Evolutionary conservation across 1,140 invertebrate genomes (phyloP), one percentile per base, ranked within the genome.

Genomic region (Drosophila quadrilineata): DNA sequence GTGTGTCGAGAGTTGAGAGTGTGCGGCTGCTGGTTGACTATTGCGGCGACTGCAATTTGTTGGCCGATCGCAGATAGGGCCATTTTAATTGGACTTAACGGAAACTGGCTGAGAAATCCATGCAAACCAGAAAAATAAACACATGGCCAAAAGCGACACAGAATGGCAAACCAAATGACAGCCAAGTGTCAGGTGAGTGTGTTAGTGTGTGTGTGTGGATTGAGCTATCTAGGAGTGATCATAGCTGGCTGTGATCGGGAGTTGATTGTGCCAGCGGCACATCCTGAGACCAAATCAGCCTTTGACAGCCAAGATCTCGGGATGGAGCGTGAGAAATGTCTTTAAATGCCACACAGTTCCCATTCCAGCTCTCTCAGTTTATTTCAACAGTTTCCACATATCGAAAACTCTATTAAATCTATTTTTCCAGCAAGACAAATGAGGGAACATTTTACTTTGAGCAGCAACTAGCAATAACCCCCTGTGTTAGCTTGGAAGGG

Each of bases 51-150:
- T 45, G 40, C 56, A 71, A 68, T 68, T 68, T 62, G 53, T 68
- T 70, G 58, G 50, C 28, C 56, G 77, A 84, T 82, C 69, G 69
- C 36, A 82, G 77, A 82, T 82, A 82, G 77, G 72, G 65, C 59
- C 52, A 52, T 53, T 76, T 82, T 82, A 82, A 82, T 82, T 82
- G 77, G 76, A 82, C 69, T 66, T 76, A 70, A 84, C 69, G 77
- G 79, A 82, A 82, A 82, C 73, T 76, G 62, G 64, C 49, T 28
- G 46, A 62, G 52, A 66, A 58, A 71, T 67, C 69, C 73, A 69
- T 75, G 62, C 71, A 80, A 71, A 52, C 40, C 48, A 62, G 24
- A 50, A 54, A 36, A 66, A 43, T 45, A 46, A 66, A 57, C 40
- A 53, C 45, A n/a, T n/a, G n/a, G n/a, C n/a, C n/a, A n/a, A n/a